These are phyloP conservation scores for Danio albolineatus DNA, from an alignment of 2,797 vertebrate species.

Conservation along the genomic window DNA sequence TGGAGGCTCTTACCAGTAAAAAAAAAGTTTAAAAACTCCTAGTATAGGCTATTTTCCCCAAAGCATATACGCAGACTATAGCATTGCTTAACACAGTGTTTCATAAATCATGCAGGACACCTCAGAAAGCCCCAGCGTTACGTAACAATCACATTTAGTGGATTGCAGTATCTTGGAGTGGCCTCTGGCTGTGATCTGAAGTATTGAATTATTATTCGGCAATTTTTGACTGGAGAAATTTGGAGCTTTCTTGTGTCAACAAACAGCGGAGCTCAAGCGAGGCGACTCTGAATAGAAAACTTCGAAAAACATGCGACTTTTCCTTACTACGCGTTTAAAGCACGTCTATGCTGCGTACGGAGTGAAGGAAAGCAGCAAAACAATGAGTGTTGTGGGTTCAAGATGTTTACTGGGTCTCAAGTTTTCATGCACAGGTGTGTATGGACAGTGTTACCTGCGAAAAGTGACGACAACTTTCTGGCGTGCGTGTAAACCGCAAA, in stretches of 20 bases:
- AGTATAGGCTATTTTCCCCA: neutral
- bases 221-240: constrained; percentile 32
- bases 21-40: neutral
- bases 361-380: neutral
- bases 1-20: neutral
- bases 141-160: neutral
- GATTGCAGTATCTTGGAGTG: constrained; percentile 26
- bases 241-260: too few relatives aligned
- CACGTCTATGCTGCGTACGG: neutral
- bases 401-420: neutral
- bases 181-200: constrained; percentile 44
- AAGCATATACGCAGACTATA: constrained; percentile 9
- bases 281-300: neutral
- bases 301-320: constrained; percentile 39
- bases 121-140: neutral
- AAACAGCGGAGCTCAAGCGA: neutral
- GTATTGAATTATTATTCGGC: constrained; percentile 23
- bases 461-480: neutral
- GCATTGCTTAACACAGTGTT: neutral
- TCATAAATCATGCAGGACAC: constrained; percentile 16
- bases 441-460: neutral
- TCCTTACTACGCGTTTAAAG: constrained; percentile 30
- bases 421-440: constrained; percentile 20
- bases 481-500: neutral
- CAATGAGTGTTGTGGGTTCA: neutral